Conservation (phyloP, 2,888 invertebrate genomes). For the Rambutsinella grinnellia region DNA sequence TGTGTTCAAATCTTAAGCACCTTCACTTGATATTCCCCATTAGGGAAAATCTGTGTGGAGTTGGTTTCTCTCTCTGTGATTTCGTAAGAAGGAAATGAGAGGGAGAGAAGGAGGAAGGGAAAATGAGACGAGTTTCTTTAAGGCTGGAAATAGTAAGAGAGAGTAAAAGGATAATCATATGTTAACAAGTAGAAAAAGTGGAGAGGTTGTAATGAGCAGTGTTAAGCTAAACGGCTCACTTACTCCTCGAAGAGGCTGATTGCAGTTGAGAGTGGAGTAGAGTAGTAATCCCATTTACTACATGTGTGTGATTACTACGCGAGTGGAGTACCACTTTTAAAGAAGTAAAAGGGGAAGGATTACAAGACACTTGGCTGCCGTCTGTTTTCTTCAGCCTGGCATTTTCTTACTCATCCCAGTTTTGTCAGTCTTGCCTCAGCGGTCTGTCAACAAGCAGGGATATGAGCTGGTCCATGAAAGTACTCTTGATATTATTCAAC, state of each 20-base stretch:
- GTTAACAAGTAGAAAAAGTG: too few relatives aligned
- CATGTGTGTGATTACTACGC: conserved; percentile 25
- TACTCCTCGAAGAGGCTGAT: background rate
- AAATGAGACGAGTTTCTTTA: conserved; percentile 19
- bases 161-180: background rate
- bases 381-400: background rate
- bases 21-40: background rate
- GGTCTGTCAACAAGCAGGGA: conserved; percentile 34
- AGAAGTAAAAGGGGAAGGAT: conserved; percentile 23
- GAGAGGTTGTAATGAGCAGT: conserved; percentile 31
- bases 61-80: too few relatives aligned
- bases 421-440: conserved; percentile 37
- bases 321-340: background rate
- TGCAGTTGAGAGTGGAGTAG: background rate
- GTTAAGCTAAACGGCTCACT: conserved; percentile 22
- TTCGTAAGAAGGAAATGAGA: conserved; percentile 20
- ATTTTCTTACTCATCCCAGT: conserved; percentile 11
- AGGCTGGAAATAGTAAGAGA: background rate
- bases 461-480: too few relatives aligned
- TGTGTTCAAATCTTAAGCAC: background rate
- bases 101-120: background rate
- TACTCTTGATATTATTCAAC: too few relatives aligned
- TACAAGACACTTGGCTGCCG: conserved; percentile 35
- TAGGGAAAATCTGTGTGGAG: background rate
- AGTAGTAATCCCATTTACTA: background rate